Conservation (phyloP, 2,113 vertebrate species). For the Ptychochromis oligacanthus region DNA sequence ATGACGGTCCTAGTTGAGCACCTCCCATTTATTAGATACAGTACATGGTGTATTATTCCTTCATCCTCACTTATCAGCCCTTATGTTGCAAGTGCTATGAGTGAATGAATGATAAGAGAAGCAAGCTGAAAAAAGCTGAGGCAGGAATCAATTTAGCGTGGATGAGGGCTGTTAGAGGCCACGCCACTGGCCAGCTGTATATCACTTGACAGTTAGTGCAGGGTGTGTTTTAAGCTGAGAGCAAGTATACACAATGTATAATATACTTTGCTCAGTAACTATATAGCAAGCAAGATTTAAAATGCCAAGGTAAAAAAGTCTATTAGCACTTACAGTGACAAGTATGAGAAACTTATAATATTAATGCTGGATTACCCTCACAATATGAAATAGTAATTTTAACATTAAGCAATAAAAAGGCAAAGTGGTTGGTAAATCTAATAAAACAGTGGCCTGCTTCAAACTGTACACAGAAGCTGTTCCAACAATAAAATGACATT, state of each 20-base stretch:
- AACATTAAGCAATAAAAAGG: conserved; percentile 3
- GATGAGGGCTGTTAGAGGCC: conserved; percentile 18
- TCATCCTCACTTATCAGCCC: not conserved
- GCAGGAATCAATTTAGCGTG: conserved; percentile 42
- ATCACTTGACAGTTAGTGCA: not conserved
- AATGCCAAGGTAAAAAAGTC: conserved; percentile 7
- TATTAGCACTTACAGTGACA: conserved; percentile 1
- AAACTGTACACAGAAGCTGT: not conserved
- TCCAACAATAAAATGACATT: not conserved
- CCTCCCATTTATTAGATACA: not conserved
- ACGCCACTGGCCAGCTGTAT: not conserved
- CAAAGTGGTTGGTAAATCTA: conserved; percentile 3
- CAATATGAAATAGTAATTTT: not conserved
- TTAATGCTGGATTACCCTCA: not conserved
- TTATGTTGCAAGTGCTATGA: not conserved
- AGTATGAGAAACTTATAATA: not conserved
- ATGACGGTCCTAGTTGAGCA: not conserved
- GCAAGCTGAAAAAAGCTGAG: conserved; percentile 33
- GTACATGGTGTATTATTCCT: not conserved
- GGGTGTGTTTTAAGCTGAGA: not conserved
- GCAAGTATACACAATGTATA: not conserved
- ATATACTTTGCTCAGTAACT: conserved; percentile 1
- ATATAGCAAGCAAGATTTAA: not conserved
- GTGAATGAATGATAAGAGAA: conserved; percentile 13
- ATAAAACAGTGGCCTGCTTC: not conserved